Evolutionary conservation across 2,797 vertebrate species (phyloP), one percentile per base, ranked within the genome.

Genomic region (Cichlasoma orientale): DNA sequence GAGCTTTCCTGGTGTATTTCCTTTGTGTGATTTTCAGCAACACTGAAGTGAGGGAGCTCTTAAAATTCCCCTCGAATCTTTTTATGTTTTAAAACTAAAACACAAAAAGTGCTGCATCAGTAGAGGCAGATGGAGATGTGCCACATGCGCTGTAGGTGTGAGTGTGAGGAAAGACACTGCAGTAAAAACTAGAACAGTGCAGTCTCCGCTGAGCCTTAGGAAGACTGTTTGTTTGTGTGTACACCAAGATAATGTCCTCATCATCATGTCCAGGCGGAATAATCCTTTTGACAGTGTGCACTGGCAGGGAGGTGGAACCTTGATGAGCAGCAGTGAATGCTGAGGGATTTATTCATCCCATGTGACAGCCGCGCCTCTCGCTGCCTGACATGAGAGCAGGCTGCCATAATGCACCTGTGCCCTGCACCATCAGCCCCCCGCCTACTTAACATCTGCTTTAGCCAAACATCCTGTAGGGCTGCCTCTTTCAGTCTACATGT

Each of bases 311-410:
- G 86, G 87, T 75, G 77, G 77, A 68, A 75, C 80, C 78, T 79
- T 88, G 90, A 89, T 89, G 88, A 82, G 89, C 82, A 83, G 86
- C 92, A 89, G 47, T 87, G 86, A 87, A 94, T 90, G 89, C 83
- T 92, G 86, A 79, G 85, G 88, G 90, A 88, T 84, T 89, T 91
- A 86, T 86, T 78, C 73, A 14, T 90, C 83, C 90, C 86, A 50
- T 86, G 85, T 88, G 89, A 90, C 86, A 77, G 14, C 18, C 52
- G 23, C 29, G 16, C 56, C 75, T 78, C 83, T 81, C 12, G 1
- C 82, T 53, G 82, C 80, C 56, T 56, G 31, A 58, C 83, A 80
- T 55, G 73, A 75, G 78, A 80, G 73, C 83, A 53, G 71, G 73
- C 77, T 72, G 77, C 71, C 47, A 19, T 4, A 23, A 66, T 81